Conservation (phyloP, 2,888 invertebrate genomes). For the Fabriciana adippe region DNA sequence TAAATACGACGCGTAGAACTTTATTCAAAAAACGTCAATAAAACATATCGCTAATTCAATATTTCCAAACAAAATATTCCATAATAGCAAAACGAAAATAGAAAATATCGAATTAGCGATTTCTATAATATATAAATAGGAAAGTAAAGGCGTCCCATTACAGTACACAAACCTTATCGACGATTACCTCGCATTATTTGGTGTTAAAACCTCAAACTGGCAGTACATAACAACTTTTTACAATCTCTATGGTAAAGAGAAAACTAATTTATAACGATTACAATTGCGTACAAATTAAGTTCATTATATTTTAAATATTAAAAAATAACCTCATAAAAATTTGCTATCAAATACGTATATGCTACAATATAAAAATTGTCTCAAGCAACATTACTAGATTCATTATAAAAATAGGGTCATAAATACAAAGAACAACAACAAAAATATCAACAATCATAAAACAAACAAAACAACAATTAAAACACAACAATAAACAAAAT, state of each 20-base stretch:
- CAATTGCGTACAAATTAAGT: constrained; percentile 55
- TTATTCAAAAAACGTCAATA: constrained; percentile 30
- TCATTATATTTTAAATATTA: constrained; percentile 47
- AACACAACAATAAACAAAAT: not conserved
- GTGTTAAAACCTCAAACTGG: constrained; percentile 77
- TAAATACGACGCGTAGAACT: constrained; percentile 26
- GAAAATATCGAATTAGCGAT: constrained; percentile 34
- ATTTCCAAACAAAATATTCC: constrained; percentile 24
- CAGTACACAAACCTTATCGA: constrained; percentile 53
- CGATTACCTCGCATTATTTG: constrained; percentile 60
- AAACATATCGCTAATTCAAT: constrained; percentile 33
- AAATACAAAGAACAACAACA: constrained; percentile 24
- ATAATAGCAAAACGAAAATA: constrained; percentile 18
- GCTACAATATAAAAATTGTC: constrained; percentile 57
- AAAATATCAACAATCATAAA: constrained; percentile 12
- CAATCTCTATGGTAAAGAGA: constrained; percentile 49
- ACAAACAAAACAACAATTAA: constrained; percentile 13
- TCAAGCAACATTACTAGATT: constrained; percentile 41
- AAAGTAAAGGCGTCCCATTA: constrained; percentile 50
- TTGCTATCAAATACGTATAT: constrained; percentile 61
- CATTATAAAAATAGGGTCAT: constrained; percentile 32
- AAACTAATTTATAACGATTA: constrained; percentile 56
- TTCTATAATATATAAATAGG: constrained; percentile 40
- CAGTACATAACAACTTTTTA: constrained; percentile 70
- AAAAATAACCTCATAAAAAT: constrained; percentile 62